Percentiles rank a stretch among this genome's conserved stretches.
These are phyloP conservation scores for Brachionus manjavacas DNA, from an alignment of 1,140 invertebrate species.

Conservation along the genomic window DNA sequence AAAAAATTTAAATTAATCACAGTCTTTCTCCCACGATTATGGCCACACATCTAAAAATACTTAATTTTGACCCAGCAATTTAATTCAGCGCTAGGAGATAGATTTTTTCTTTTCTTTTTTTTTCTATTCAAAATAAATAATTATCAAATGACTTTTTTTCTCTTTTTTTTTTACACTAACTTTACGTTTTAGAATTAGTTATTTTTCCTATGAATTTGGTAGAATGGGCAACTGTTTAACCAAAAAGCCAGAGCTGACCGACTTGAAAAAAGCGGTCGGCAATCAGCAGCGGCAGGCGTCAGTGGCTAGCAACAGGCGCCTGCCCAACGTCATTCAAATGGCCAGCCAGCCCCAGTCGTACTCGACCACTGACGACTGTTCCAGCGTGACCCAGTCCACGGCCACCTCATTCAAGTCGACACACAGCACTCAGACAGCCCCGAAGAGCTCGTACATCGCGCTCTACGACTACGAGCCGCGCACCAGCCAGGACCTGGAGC, in stretches of 20 bases:
- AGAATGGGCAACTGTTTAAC: neutral
- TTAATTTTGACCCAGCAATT: too few species aligned
- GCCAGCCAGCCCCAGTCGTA: neutral
- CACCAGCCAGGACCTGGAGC: constrained; percentile 95
- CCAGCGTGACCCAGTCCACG: neutral
- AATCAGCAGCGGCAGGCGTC: neutral
- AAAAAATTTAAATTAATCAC: too few species aligned
- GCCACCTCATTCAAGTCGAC: neutral
- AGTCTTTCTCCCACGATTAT: too few species aligned
- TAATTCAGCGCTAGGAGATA: too few species aligned
- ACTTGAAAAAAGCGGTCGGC: neutral
- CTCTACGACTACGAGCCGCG: constrained; percentile 97
- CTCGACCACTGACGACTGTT: neutral
- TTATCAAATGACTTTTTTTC: too few species aligned
- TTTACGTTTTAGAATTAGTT: too few species aligned
- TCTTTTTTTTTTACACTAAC: neutral
- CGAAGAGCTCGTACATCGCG: constrained; percentile 70
- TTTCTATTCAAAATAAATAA: too few species aligned
- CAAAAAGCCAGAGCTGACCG: neutral
- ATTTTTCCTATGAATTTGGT: too few species aligned
- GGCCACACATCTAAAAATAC: too few species aligned
- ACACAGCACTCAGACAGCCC: neutral
- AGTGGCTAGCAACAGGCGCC: neutral
- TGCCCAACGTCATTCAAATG: neutral
- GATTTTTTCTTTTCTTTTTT: neutral